These are phyloP conservation scores for Echinops telfairi DNA, from an alignment of 2,113 vertebrate species.

Conservation along the genomic window DNA sequence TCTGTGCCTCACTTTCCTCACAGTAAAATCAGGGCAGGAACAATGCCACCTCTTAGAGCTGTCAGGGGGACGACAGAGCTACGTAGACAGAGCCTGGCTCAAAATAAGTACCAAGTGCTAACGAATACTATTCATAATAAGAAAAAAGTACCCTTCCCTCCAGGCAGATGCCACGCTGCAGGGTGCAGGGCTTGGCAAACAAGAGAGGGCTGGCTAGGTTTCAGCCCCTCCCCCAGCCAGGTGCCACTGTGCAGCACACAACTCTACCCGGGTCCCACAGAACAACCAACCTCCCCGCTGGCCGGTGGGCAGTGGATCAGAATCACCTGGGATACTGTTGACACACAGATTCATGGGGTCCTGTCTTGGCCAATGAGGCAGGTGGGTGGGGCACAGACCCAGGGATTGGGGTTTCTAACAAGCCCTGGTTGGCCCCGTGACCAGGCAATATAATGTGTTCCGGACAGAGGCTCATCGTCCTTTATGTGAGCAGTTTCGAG, in stretches of 20 bases:
- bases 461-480: neutral
- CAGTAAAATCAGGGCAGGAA: neutral
- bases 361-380: neutral
- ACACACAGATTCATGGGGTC: neutral
- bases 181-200: neutral
- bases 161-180: conserved; percentile 17
- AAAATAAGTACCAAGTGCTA: neutral
- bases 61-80: neutral
- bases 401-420: conserved; percentile 34
- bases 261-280: neutral
- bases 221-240: neutral
- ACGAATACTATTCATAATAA: neutral
- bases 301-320: neutral
- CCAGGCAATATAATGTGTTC: neutral
- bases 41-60: neutral
- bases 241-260: neutral
- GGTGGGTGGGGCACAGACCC: neutral
- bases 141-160: neutral
- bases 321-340: neutral
- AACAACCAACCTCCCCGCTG: neutral
- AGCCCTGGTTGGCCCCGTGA: conserved; percentile 5
- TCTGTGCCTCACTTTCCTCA: neutral
- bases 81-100: neutral
- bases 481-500: neutral
- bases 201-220: neutral